These are phyloP conservation scores for Eretmocerus hayati DNA, from an alignment of 2,888 invertebrate genomes.

Conservation along the genomic window DNA sequence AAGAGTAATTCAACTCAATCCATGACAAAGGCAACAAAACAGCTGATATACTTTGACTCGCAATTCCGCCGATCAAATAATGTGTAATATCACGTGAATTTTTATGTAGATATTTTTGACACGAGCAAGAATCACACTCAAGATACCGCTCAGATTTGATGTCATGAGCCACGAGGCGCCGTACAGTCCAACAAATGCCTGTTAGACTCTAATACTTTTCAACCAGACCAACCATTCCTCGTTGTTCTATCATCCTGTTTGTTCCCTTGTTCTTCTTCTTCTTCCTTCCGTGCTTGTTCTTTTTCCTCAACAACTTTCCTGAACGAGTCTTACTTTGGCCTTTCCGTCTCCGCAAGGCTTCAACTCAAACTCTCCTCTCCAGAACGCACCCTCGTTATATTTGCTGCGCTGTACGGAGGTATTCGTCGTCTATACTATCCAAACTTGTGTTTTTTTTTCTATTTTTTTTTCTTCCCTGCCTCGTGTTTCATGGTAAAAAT, in stretches of 20 bases:
- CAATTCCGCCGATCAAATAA: too few species aligned
- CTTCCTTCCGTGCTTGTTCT: too few species aligned
- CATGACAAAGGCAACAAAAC: too few species aligned
- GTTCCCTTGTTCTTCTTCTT: slow-evolving; percentile 10
- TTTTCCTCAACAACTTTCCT: slow-evolving; percentile 10
- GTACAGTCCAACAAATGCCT: slow-evolving; percentile 18
- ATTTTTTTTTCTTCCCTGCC: background rate
- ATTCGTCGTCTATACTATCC: too few species aligned
- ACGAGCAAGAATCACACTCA: too few species aligned
- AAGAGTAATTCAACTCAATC: too few species aligned
- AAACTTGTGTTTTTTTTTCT: too few species aligned
- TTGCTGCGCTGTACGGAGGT: slow-evolving; percentile 5
- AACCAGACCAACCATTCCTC: slow-evolving; percentile 14
- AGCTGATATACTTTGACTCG: too few species aligned
- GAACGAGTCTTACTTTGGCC: background rate
- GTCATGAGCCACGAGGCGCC: slow-evolving; percentile 23
- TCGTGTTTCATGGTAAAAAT: background rate
- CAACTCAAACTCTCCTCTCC: background rate
- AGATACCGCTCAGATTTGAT: slow-evolving; percentile 16
- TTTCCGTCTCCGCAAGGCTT: background rate
- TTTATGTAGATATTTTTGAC: too few species aligned
- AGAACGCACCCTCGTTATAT: slow-evolving; percentile 5
- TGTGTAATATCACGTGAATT: too few species aligned
- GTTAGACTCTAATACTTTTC: background rate
- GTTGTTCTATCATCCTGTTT: slow-evolving; percentile 18